These are phyloP conservation scores for Albula goreensis DNA, from an alignment of 2,113 vertebrate genomes.

Conservation along the genomic window DNA sequence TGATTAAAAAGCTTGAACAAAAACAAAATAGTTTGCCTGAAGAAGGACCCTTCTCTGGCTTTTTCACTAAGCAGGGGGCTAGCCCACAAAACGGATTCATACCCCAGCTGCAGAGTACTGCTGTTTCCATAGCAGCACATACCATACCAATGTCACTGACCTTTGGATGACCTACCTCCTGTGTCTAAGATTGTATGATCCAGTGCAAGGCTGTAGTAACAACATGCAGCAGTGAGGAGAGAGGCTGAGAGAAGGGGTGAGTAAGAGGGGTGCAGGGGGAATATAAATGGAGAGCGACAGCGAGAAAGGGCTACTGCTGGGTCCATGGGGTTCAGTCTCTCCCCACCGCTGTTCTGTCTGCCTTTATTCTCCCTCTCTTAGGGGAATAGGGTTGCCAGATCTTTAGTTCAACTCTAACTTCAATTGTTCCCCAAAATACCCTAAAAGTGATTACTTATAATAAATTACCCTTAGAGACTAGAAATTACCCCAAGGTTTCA, in stretches of 20 bases:
- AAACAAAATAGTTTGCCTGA: neutral
- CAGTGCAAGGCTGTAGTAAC: neutral
- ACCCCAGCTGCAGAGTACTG: neutral
- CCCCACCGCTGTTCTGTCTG: neutral
- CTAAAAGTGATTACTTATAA: too few species aligned
- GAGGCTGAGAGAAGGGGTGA: neutral
- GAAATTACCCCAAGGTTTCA: too few species aligned
- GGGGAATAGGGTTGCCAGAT: too few species aligned
- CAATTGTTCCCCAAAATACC: too few species aligned
- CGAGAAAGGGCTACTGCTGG: neutral
- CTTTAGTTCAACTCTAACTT: too few species aligned
- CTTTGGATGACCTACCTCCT: neutral
- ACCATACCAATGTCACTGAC: neutral
- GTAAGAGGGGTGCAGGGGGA: neutral
- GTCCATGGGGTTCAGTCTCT: neutral
- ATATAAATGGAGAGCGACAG: neutral
- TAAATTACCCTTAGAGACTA: too few species aligned
- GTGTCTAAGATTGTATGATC: neutral
- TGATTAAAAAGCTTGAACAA: neutral
- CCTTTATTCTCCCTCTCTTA: neutral
- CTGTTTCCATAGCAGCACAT: constrained; percentile 3
- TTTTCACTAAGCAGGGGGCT: neutral
- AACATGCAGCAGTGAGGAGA: neutral
- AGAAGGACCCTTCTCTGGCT: neutral
- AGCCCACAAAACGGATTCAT: neutral